Base-by-base conservation (phyloP, 2,888 invertebrate genomes). In the Clostera curtula region DNA sequence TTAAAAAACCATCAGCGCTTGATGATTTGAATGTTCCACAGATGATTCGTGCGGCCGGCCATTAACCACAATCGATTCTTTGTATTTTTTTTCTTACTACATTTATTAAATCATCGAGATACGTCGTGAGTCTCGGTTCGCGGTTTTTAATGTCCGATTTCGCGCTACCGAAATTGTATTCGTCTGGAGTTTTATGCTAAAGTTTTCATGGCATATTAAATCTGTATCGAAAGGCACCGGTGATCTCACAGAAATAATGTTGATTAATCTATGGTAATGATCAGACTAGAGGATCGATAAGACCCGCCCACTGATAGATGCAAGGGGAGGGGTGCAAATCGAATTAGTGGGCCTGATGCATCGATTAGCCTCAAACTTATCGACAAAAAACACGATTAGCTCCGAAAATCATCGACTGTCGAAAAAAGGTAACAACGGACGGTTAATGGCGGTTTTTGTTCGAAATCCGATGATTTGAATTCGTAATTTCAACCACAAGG, bases 1-100 rank as follows among this genome's bases (percentile, higher is more conserved):
- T 85, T 85, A 85, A 85, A 85, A 84, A 82, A 79, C 77, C 83
- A 85, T 84, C 84, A 85, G 76, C 59, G 71, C 60, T 66, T 72
- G 79, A 79, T 77, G 80, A 79, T 82, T 80, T 71, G 72, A 70
- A 67, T 72, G 73, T 63, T 61, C 68, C 64, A 63, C 64, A 57
- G 64, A 62, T 65, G 65, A 66, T 68, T 69, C 71, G 69, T 72
- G 69, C 48, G 63, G 64, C 45, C 57, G 54, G 62, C 69, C 79
- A 75, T 76, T 77, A 77, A 66, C 74, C 74, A 63, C 80, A 79
- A 83, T 83, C 82, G 80, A 83, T 80, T 76, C 67, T 61, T 64
- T 56, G 56, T 58, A 68, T 72, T 72, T 68, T 62, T 61, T 57
- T 56, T 36, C 39, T 44, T 43, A 31, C 41, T 60, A 57, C 61